Evolutionary conservation across 2,113 vertebrate species (phyloP), one percentile per base, ranked within the genome.

Genomic region (Cichladusa arquata): DNA sequence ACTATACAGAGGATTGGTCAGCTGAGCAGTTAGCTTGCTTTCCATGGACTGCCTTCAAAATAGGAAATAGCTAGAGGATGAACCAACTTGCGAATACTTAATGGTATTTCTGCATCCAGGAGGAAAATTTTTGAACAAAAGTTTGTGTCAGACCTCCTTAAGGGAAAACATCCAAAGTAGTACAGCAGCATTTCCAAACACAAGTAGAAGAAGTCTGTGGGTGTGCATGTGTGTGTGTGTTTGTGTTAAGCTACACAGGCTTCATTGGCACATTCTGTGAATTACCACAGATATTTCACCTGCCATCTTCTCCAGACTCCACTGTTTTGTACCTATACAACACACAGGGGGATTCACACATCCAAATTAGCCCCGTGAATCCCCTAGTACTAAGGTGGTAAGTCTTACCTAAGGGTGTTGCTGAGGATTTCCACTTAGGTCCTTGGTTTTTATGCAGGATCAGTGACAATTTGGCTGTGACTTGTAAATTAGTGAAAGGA

Each of bases 81-180:
- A 81, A 50, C 29, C 25, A 58, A 0, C 29, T 53, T 62, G 23
- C 0, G 0, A 85, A 24, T n/a, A n/a, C 34, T 58, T n/a, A 10
- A 26, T 0, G 3, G 51, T 40, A 79, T 54, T 66, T 79, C 25
- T 79, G 28, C 56, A 82, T 58, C 11, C 38, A 58, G 25, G 11
- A 79, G 14, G 47, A 79, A 71, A 82, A 50, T 22, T 57, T 78
- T 23, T 1, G 2, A 29, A 20, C 16, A 53, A n/a, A 93, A 66
- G 4, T 44, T 67, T 82, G 12, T 58, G 44, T 76, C 71, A 67
- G 28, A 79, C 9, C 15, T 82, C 40, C 53, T 56, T 29, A 62
- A 67, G 38, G 15, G 19, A 56, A 86, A 83, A 42, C 22, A 19
- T 88, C 31, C 57, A 28, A 57, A 76, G 14, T 1, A 70, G n/a